Conservation (phyloP, 1,140 invertebrate genomes). For the Drosophila athabasca region DNA sequence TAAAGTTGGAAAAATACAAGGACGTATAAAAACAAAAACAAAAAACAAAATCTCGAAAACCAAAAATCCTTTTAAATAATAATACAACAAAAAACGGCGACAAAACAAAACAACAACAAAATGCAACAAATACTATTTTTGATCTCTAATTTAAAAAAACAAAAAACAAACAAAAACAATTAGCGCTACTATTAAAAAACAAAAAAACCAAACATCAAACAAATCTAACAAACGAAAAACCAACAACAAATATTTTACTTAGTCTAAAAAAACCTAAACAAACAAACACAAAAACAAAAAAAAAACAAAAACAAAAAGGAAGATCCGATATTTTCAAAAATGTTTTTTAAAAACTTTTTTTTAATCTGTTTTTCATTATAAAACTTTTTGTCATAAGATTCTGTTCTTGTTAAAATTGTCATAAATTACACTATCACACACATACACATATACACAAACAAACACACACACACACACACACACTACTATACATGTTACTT, state of each 20-base stretch:
- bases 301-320: slow-evolving; percentile 15
- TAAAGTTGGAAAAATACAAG: no score
- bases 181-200: slow-evolving; percentile 64
- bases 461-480: slow-evolving; percentile 37
- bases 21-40: slow-evolving; percentile 2
- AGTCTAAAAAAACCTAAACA: slow-evolving; percentile 45
- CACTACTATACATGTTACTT: slow-evolving; percentile 64
- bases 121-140: slow-evolving; percentile 78
- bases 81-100: slow-evolving; percentile 34
- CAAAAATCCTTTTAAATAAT: slow-evolving; percentile 37
- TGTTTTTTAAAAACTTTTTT: slow-evolving; percentile 37
- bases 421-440: slow-evolving; percentile 11
- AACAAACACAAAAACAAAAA: slow-evolving; percentile 27
- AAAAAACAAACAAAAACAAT: slow-evolving; percentile 45
- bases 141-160: slow-evolving; percentile 70
- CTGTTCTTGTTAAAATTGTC: slow-evolving; percentile 68
- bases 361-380: slow-evolving; percentile 51
- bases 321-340: slow-evolving; percentile 50
- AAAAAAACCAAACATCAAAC: slow-evolving; percentile 25
- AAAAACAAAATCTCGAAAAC: slow-evolving; percentile 53
- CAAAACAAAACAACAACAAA: slow-evolving; percentile 50
- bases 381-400: slow-evolving; percentile 39
- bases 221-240: slow-evolving; percentile 47
- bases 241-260: slow-evolving; percentile 54
- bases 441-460: slow-evolving; percentile 23